Conservation (phyloP, 2,888 invertebrate species). For the Drosophila koepferae region DNA sequence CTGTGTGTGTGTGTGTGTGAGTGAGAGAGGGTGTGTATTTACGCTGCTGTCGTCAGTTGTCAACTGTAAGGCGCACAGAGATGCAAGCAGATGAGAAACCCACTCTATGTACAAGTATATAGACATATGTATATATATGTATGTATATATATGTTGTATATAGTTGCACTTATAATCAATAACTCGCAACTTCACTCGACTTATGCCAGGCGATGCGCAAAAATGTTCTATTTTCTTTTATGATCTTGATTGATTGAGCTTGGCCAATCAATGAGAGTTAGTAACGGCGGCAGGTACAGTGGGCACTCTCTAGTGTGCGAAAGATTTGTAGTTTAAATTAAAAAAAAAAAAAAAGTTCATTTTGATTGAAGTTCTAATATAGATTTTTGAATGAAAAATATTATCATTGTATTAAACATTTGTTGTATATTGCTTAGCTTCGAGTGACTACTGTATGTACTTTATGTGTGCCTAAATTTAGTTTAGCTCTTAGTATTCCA, state of each 20-base stretch:
- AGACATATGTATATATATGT: too few species aligned
- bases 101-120: not conserved
- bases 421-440: too few species aligned
- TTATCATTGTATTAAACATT: not conserved
- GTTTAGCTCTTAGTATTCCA: conserved; percentile 9
- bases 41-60: conserved; percentile 63
- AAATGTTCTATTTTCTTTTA: conserved; percentile 4
- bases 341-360: not conserved
- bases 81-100: conserved; percentile 28
- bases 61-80: conserved; percentile 54
- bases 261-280: not conserved
- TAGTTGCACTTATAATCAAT: conserved; percentile 54
- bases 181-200: conserved; percentile 47
- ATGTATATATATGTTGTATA: not conserved
- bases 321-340: not conserved
- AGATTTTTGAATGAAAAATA: not conserved
- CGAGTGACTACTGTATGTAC: not conserved
- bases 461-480: not conserved
- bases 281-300: not conserved
- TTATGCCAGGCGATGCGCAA: not conserved
- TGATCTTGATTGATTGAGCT: conserved; percentile 16
- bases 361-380: too few species aligned
- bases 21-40: conserved; percentile 13
- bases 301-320: not conserved
- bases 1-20: not conserved